Percentiles rank a stretch among this genome's conserved stretches.
phyloP scores from a whole-genome alignment of 2,113 vertebrate species.

The Erinaceus europaeus region DNA sequence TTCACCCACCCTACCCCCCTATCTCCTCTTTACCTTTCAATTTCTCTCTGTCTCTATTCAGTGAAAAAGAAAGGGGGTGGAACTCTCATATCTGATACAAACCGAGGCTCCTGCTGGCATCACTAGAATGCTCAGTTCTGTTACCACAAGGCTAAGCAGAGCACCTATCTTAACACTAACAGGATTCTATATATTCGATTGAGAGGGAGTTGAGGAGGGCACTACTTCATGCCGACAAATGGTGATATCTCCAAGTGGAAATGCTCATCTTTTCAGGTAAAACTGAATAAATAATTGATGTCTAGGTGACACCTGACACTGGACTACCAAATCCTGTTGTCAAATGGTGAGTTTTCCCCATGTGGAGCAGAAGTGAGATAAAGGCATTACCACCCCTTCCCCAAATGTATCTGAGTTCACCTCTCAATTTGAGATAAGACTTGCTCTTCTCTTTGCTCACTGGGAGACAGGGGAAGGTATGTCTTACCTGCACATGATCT shows the following conservation, averaged over 20 bases:
- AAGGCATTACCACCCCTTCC: slow-evolving; percentile 27
- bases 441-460: slow-evolving; percentile 88
- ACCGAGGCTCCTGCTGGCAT: slow-evolving; percentile 1
- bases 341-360: slow-evolving; percentile 83
- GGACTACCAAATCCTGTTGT: slow-evolving; percentile 85
- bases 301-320: slow-evolving; percentile 69
- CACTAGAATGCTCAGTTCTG: slow-evolving; percentile 54
- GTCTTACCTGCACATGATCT: slow-evolving; percentile 99
- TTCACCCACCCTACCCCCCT: too few species aligned
- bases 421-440: slow-evolving; percentile 84
- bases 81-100: slow-evolving; percentile 31
- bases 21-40: too few species aligned
- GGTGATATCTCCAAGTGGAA: slow-evolving; percentile 71
- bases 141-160: slow-evolving; percentile 32
- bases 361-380: slow-evolving; percentile 80
- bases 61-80: neutral
- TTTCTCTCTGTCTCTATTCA: too few species aligned
- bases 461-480: slow-evolving; percentile 31
- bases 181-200: slow-evolving; percentile 62
- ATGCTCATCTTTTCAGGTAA: slow-evolving; percentile 69
- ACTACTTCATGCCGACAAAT: slow-evolving; percentile 65
- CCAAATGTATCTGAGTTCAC: slow-evolving; percentile 85
- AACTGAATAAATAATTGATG: slow-evolving; percentile 80
- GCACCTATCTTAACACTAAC: slow-evolving; percentile 62
- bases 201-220: slow-evolving; percentile 26